phyloP scores from a whole-genome alignment of 2,888 invertebrate genomes.

The Hirtodrosophila alboralis region DNA sequence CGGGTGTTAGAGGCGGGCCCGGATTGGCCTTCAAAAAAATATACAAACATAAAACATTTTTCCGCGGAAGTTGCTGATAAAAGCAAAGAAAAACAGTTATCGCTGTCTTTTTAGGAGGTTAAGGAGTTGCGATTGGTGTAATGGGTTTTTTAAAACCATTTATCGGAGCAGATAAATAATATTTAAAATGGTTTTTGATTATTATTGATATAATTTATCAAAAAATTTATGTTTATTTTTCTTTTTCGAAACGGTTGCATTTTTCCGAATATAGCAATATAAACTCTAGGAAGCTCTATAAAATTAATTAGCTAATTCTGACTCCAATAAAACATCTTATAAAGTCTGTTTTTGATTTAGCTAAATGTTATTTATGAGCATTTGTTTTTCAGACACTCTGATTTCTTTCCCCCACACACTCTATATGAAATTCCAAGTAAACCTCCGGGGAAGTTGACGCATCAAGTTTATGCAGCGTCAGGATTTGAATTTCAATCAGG shows the following conservation, averaged over 20 bases:
- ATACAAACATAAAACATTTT: conserved; percentile 11
- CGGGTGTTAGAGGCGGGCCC: conserved; percentile 4
- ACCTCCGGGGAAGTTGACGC: conserved; percentile 21
- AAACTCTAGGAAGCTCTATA: too few relatives aligned
- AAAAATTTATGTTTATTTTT: too few relatives aligned
- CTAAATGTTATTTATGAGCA: neutral
- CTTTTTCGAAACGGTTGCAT: too few relatives aligned
- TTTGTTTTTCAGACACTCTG: neutral
- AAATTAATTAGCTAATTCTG: too few relatives aligned
- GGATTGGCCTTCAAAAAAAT: conserved; percentile 31
- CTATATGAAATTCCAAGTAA: too few relatives aligned
- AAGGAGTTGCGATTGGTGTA: neutral
- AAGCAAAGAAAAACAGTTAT: conserved; percentile 4
- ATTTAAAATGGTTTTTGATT: too few relatives aligned
- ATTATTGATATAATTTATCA: too few relatives aligned
- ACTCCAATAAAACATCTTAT: too few relatives aligned
- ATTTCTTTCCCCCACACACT: conserved; percentile 10
- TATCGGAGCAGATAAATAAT: too few relatives aligned
- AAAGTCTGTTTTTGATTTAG: too few relatives aligned
- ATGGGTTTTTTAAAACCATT: too few relatives aligned
- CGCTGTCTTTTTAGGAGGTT: neutral
- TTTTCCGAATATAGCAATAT: too few relatives aligned
- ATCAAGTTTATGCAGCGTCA: conserved; percentile 50
- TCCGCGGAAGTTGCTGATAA: conserved; percentile 48
- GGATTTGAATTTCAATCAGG: conserved; percentile 72